Evolutionary conservation across 2,888 invertebrate genomes (phyloP), one percentile per base, ranked within the genome.

Genomic region (Cremastinae sp.): DNA sequence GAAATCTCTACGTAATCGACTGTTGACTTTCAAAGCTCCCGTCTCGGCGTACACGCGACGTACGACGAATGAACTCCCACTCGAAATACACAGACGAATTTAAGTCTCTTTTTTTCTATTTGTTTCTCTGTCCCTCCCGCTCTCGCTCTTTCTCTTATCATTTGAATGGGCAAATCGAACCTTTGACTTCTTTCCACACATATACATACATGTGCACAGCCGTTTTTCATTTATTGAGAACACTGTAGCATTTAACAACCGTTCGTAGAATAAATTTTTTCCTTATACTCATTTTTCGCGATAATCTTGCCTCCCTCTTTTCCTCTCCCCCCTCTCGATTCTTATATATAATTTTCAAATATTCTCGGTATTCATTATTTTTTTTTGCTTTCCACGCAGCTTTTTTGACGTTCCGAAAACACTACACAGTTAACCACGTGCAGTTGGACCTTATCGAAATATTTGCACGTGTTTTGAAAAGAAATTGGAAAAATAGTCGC

Each of bases 101-200:
- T 28, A 5, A 28, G 28, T 28, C 28, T 28, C 28, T 2, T 28
- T 28, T 28, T 28, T 28, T 28, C 28, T 28, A 28, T 28, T 28
- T 28, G 28, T 28, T 5, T 5, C 28, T 28, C 28, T 28, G 28
- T 28, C 28, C 28, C 28, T 28, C 28, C 5, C 28, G 28, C n/a
- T n/a, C n/a, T n/a, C n/a, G 28, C 28, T 38, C 28, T 34, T 47
- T 36, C 62, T 75, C 66, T 75, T 75, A 75, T 75, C 75, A 66
- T 54, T 20, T 54, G 9, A 56, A 43, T 53, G 45, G 47, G 59
- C 64, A 45, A 71, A 34, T n/a, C 22, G 36, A 41, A 71, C 71
- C 75, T 75, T 56, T 75, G 75, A 72, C 61, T 66, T 68, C 53
- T 53, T 43, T 66, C 28, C 7, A 51, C 54, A 28, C 10, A 9